phyloP scores from a whole-genome alignment of 1,140 invertebrate species.

The Zaprionus tsacasi region DNA sequence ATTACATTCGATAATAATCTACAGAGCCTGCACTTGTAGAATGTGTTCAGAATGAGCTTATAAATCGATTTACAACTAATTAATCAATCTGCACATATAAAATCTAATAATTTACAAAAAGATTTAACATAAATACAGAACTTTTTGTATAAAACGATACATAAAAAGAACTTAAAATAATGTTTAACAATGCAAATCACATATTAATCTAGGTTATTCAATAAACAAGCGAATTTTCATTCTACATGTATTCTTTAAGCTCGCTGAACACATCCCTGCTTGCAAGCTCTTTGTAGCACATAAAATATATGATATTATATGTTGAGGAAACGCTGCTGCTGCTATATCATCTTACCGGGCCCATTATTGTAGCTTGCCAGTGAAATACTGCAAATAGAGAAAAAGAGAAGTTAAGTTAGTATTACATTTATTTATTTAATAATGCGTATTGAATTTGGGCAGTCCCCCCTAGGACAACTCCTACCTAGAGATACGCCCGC shows the following conservation, averaged over 20 bases:
- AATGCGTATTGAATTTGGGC: not conserved
- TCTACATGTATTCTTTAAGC: no score
- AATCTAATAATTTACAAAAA: not conserved
- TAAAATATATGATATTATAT: slow-evolving; percentile 1
- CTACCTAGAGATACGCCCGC: not conserved
- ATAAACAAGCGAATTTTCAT: no score
- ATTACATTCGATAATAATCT: not conserved
- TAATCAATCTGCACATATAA: no score
- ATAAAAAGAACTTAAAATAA: not conserved
- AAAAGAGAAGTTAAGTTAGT: slow-evolving; percentile 26
- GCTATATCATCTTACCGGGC: slow-evolving; percentile 92
- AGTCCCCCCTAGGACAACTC: not conserved
- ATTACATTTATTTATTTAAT: slow-evolving; percentile 27
- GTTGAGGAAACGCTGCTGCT: not conserved
- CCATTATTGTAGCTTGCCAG: slow-evolving; percentile 99
- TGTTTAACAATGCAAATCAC: not conserved
- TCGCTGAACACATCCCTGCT: slow-evolving; percentile 10
- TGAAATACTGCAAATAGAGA: slow-evolving; percentile 94
- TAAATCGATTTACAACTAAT: not conserved
- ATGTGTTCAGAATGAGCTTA: not conserved
- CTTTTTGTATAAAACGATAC: not conserved
- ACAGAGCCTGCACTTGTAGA: not conserved
- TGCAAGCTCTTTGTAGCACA: not conserved
- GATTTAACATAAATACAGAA: not conserved
- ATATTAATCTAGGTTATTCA: no score